phyloP scores from a whole-genome alignment of 2,113 vertebrate genomes.

The Ursus arctos region DNA sequence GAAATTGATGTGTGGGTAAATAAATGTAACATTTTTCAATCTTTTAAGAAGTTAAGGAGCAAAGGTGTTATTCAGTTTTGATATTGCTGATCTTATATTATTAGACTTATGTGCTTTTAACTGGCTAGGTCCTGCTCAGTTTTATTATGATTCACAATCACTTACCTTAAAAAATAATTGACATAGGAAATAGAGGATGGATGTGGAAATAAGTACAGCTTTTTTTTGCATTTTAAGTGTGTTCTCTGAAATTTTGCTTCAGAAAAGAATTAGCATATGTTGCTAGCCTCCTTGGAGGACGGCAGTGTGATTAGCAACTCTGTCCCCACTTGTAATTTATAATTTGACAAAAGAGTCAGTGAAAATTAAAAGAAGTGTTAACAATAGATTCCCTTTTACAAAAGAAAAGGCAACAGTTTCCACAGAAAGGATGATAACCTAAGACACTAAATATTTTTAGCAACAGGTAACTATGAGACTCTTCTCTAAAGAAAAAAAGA shows the following conservation, averaged over 20 bases:
- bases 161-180: not conserved
- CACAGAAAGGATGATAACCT: not conserved
- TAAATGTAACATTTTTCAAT: not conserved
- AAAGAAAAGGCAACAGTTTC: not conserved
- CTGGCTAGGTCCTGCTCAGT: not conserved
- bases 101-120: not conserved
- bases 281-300: not conserved
- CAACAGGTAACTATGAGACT: not conserved
- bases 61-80: not conserved
- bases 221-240: not conserved
- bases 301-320: not conserved
- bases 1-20: not conserved
- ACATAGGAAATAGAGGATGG: not conserved
- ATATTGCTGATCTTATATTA: not conserved
- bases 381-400: not conserved
- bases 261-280: slow-evolving; percentile 3
- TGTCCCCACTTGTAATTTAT: not conserved
- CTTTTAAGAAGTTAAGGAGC: not conserved
- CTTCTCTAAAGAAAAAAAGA: not conserved
- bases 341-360: slow-evolving; percentile 38
- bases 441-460: slow-evolving; percentile 17
- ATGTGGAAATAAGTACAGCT: not conserved
- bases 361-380: slow-evolving; percentile 38
- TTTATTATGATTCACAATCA: not conserved
- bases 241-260: not conserved